A percentile compares a stretch with the other conserved stretches of the same genome.
These are phyloP conservation scores for Lophotriccus pileatus DNA, from an alignment of 2,797 vertebrate genomes.

Conservation along the genomic window DNA sequence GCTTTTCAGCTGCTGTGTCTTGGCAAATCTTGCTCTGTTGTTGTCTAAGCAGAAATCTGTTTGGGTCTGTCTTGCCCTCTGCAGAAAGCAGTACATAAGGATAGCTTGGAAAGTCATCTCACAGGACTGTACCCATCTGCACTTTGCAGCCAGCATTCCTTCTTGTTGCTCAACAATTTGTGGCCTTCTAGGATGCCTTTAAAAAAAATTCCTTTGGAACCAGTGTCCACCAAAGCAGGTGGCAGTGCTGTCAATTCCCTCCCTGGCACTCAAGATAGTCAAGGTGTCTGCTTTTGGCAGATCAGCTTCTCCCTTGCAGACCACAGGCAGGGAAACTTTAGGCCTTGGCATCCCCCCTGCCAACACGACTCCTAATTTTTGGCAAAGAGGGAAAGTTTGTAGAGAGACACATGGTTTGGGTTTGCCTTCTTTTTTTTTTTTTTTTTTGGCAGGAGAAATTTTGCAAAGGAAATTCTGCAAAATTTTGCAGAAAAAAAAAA, in stretches of 20 bases:
- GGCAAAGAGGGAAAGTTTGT: not conserved
- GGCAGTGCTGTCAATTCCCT: not conserved
- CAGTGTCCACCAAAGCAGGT: not conserved
- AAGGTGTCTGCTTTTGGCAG: not conserved
- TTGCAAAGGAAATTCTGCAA: not conserved
- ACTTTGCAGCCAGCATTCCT: not conserved
- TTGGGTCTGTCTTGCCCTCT: not conserved
- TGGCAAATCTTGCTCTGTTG: not conserved
- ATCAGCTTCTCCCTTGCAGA: not conserved
- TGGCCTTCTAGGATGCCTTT: not conserved
- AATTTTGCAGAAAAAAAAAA: not conserved
- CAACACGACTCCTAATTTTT: not conserved
- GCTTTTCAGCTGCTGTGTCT: not conserved
- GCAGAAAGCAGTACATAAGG: not conserved
- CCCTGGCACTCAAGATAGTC: not conserved
- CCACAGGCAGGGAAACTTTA: constrained; percentile 4
- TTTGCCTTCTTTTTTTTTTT: not conserved
- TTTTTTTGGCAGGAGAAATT: not conserved
- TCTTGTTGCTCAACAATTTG: not conserved
- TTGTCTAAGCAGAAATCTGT: not conserved
- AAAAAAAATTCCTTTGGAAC: not conserved
- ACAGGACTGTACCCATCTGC: not conserved
- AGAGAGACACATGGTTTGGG: not conserved
- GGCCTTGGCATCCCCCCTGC: not conserved
- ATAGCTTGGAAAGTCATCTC: not conserved